Percentiles rank a stretch among this genome's conserved stretches.
These are phyloP conservation scores for Peromyscus eremicus DNA, from an alignment of 2,797 vertebrate genomes.

Conservation along the genomic window DNA sequence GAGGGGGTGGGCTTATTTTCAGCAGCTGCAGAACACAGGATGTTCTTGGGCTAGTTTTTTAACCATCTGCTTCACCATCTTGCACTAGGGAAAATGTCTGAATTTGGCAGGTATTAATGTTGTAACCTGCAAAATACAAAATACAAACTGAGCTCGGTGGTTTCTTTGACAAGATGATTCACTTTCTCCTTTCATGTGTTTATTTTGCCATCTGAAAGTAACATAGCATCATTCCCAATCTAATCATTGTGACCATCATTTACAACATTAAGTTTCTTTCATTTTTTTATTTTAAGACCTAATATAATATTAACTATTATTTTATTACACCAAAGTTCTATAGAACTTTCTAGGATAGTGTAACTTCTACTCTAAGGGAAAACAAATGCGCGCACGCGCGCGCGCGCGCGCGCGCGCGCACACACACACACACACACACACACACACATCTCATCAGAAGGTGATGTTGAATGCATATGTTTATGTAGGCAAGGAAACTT, in stretches of 20 bases:
- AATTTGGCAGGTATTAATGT: not conserved
- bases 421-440: not conserved
- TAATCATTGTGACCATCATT: not conserved
- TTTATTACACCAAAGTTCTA: conserved; percentile 17
- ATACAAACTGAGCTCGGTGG: not conserved
- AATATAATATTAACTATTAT: conserved; percentile 21
- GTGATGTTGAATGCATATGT: not conserved
- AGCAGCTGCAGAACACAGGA: not conserved
- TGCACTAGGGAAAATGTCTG: not conserved
- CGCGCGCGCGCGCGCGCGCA: too few relatives aligned
- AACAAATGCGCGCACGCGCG: too few relatives aligned
- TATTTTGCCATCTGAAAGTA: conserved; percentile 27
- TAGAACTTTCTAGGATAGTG: conserved; percentile 18
- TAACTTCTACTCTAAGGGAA: conserved; percentile 5
- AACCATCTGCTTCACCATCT: not conserved
- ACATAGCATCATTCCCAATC: not conserved
- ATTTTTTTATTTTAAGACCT: not conserved
- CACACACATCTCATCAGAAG: not conserved
- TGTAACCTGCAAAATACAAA: not conserved
- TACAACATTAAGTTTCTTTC: conserved; percentile 42
- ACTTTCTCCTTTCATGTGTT: not conserved
- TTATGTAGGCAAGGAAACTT: not conserved
- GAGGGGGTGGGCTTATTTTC: not conserved
- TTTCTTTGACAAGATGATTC: not conserved
- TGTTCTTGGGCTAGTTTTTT: not conserved